Base-by-base conservation (phyloP, 2,888 invertebrate genomes). In the Eilema griseolum region DNA sequence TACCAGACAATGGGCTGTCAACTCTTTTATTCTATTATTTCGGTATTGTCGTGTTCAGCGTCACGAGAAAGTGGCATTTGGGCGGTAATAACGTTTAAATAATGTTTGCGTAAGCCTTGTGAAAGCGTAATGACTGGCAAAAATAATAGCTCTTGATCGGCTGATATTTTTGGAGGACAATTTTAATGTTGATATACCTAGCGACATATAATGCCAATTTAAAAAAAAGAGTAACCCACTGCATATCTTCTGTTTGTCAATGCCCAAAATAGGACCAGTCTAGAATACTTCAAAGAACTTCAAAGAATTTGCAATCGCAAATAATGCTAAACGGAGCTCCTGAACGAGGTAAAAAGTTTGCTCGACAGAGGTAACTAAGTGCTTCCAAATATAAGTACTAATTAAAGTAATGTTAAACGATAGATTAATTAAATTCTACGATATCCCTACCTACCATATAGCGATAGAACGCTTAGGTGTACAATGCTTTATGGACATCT, bases 1-100 rank as follows among this genome's bases (percentile, higher is more conserved):
- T 92, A 92, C 89, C 89, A 91, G 86, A 93, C 92, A 92, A 93
- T 92, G 90, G 90, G 81, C 90, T 92, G 92, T 86, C 92, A 92
- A 91, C 89, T 90, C 86, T 89, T 90, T 88, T 90, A 88, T 89
- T 89, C 85, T 87, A 88, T 89, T 88, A 85, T 87, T 85, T 84
- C 79, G 79, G 83, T 85, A 81, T 82, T 82, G 81, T 80, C 80
- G 78, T 84, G 83, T 82, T 76, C 78, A 61, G 33, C 67, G 82
- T 83, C 88, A 88, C 87, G 89, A 86, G 87, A 89, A 88, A 89
- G 87, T 85, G 83, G 85, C 86, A 87, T 88, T 88, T 86, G 82
- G 80, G 65, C 75, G 75, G 80, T 84, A 86, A 84, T 86, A 81
- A 82, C 77, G 74, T 80, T 81, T 82, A 85, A 83, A 85, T 79